Evolutionary conservation across 2,113 vertebrate genomes (phyloP), one percentile per base, ranked within the genome.

Genomic region (Neolamprologus sp.): DNA sequence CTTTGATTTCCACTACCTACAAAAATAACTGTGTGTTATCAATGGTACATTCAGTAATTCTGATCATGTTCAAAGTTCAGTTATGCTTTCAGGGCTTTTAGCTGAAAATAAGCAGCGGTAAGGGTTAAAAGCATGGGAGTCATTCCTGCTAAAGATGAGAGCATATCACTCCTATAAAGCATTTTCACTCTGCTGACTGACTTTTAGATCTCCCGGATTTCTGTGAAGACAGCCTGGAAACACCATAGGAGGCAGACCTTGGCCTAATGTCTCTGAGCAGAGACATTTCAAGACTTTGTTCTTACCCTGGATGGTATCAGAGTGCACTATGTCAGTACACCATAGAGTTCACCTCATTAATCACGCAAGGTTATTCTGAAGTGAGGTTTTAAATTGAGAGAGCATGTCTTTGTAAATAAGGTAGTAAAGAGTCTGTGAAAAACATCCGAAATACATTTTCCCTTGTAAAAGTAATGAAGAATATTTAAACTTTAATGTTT

Each of bases 361-460:
- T 93, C 94, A 95, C 63, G 60, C 91, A 94, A 93, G 88, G 92
- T 94, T 89, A 86, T 84, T 83, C 73, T 65, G 81, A 85, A 85
- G 53, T n/a, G 58, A 51, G 30, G 33, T 87, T 82, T 80, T 14
- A 85, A 85, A 37, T 82, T 85, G 42, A 23, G 85, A 82, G 68
- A 84, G 57, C 12, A 17, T 75, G 35, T 68, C 83, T 80, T 26
- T 35, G 55, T 85, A 85, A 63, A 83, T 65, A 71, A 65, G 68
- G 14, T 11, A 30, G 11, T 9, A 58, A 11, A 11, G 54, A 68
- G 17, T 73, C 58, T 54, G 54, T 47, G 57, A 85, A 90, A 90
- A 90, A 87, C 35, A 88, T 85, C 84, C 60, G 6, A 85, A 87
- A 88, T 83, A 84, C 84, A 80, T 88, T 89, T 87, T 68, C 9